Percentiles rank a stretch among this genome's conserved stretches.
Evolutionary conservation across 2,797 vertebrate genomes (phyloP).

Genomic region (Schizopygopsis malacanthus): DNA sequence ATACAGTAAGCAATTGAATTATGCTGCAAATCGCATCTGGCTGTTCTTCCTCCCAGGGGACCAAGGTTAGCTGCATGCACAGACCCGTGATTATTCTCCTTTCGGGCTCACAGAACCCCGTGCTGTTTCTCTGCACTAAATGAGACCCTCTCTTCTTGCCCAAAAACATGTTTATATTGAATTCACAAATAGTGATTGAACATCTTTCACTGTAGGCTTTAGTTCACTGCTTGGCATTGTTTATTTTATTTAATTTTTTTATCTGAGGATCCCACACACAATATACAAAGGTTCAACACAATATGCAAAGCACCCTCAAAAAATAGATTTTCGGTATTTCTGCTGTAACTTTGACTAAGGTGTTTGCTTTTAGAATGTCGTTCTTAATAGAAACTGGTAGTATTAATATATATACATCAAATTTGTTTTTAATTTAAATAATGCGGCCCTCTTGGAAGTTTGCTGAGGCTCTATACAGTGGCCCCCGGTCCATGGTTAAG

Average conservation of each 20-base stretch:
- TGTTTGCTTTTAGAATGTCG: neutral
- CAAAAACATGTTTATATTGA: neutral
- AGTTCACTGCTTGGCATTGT: neutral
- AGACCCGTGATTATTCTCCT: slow-evolving; percentile 57
- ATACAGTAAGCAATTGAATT: slow-evolving; percentile 59
- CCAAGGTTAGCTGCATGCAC: slow-evolving; percentile 42
- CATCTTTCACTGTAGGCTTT: neutral
- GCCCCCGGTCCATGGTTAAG: neutral
- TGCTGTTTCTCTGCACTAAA: slow-evolving; percentile 33
- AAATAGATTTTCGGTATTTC: neutral
- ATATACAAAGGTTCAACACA: neutral
- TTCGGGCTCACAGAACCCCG: slow-evolving; percentile 30
- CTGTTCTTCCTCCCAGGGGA: slow-evolving; percentile 44
- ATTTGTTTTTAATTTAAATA: neutral
- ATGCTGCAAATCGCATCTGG: slow-evolving; percentile 47
- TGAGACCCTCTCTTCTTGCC: slow-evolving; percentile 18
- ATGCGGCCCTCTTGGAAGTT: neutral
- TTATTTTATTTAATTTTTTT: neutral
- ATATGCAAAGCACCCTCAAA: neutral
- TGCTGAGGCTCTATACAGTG: neutral
- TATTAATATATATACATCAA: neutral
- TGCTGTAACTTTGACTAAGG: neutral
- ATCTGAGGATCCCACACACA: neutral
- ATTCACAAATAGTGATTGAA: neutral
- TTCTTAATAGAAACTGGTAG: neutral